Evolutionary conservation across 2,113 vertebrate genomes (phyloP), one percentile per base, ranked within the genome.

Genomic region (Athene cunicularia): DNA sequence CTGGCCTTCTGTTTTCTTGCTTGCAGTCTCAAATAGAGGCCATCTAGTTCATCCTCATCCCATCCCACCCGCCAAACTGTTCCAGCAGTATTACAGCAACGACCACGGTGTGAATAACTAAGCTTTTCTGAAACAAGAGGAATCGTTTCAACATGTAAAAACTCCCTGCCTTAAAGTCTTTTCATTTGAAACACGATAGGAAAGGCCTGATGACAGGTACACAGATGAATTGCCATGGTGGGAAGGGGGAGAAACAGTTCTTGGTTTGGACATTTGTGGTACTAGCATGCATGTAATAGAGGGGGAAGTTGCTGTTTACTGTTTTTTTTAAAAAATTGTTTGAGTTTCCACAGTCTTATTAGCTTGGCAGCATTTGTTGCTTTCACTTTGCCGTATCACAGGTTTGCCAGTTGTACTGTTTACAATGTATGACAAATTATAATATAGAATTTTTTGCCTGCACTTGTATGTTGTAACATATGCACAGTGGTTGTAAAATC

Each of bases 391-490:
- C 91, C 27, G 74, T 95, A 89, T 95, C 97, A 98, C 96, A 15
- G 88, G 93, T 98, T 98, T 98, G 98, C 98, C 98, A 98, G 92
- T 94, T 97, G 96, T 97, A 95, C 95, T 96, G 97, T 98, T 98
- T 98, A 98, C 97, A 97, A 76, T 35, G 62, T 96, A 94, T 96
- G 91, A 97, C 84, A 85, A 97, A 97, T 85, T 96, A 86, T 95
- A 86, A 91, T 95, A 95, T 59, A 93, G 94, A 81, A 81, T 85
- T 39, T 72, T 97, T 97, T 97, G 97, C 97, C 96, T 97, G 97
- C 96, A 98, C 97, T 97, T 97, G 87, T 75, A 39, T 84, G 70
- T 97, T 97, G 90, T 97, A 95, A 97, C 68, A 93, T 96, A 97
- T 94, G 91, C 97, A 98, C 97, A 97, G 96, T 96, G 97, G 95